A percentile compares a stretch with the other conserved stretches of the same genome.
These are phyloP conservation scores for Penaeus monodon DNA, from an alignment of 2,888 invertebrate genomes.

Conservation along the genomic window DNA sequence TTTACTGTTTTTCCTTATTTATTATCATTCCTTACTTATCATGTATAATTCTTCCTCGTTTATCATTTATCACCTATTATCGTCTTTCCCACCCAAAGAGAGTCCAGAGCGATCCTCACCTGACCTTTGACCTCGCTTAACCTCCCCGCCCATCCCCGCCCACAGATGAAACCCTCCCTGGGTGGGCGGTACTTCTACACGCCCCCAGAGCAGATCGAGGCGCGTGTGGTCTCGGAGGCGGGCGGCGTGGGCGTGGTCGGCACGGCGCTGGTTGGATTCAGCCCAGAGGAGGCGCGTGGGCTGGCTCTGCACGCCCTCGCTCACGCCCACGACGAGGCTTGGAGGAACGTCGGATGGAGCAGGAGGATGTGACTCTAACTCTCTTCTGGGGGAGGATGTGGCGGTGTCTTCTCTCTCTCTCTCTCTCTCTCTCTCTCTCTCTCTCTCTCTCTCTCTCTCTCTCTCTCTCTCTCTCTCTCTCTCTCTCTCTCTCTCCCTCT, in stretches of 20 bases:
- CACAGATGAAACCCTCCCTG: slow-evolving; percentile 33
- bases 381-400: not conserved
- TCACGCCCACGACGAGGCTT: slow-evolving; percentile 60
- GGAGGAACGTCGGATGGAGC: slow-evolving; percentile 39
- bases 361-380: not conserved
- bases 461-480: too few relatives aligned
- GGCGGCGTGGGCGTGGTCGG: slow-evolving; percentile 24
- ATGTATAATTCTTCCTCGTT: too few relatives aligned
- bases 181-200: slow-evolving; percentile 65
- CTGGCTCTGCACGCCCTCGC: slow-evolving; percentile 65
- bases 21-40: too few relatives aligned
- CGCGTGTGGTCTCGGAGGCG: slow-evolving; percentile 42
- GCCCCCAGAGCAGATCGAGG: slow-evolving; percentile 61
- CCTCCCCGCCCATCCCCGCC: not conserved
- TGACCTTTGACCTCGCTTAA: too few relatives aligned
- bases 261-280: slow-evolving; percentile 44
- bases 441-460: too few relatives aligned
- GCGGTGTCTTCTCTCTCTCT: too few relatives aligned
- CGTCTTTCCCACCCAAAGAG: too few relatives aligned
- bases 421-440: too few relatives aligned
- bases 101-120: too few relatives aligned
- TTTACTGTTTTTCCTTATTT: too few relatives aligned
- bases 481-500: too few relatives aligned
- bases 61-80: too few relatives aligned
- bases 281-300: slow-evolving; percentile 42